phyloP scores from a whole-genome alignment of 30 jellyfish, hydroid and myxozoan species.

The Hydractinia symbiolongicarpus region DNA sequence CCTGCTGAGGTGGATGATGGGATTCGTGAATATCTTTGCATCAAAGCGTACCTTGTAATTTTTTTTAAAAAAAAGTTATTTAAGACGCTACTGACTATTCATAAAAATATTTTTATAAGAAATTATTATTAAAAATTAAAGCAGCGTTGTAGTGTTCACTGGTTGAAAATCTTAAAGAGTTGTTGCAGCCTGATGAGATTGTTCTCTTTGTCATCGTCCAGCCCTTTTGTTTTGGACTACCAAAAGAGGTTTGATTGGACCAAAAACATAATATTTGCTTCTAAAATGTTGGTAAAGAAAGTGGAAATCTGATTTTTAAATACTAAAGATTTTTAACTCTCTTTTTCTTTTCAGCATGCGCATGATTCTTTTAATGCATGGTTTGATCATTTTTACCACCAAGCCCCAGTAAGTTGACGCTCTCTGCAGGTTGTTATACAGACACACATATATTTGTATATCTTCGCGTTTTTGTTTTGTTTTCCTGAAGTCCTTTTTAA shows the following conservation, averaged over 20 bases:
- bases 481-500: too few species aligned
- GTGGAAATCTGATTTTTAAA: not conserved
- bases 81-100: not conserved
- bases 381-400: conserved; percentile 72
- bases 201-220: too few species aligned
- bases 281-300: not conserved
- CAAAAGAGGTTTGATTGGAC: too few species aligned
- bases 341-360: conserved; percentile 45
- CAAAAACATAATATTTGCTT: too few species aligned
- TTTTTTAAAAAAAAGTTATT: not conserved
- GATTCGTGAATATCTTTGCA: conserved; percentile 71
- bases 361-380: conserved; percentile 84
- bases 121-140: too few species aligned
- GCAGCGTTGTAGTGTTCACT: too few species aligned
- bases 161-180: too few species aligned
- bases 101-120: too few species aligned
- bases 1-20: conserved; percentile 80
- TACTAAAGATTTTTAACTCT: not conserved
- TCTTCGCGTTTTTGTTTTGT: too few species aligned
- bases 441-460: too few species aligned
- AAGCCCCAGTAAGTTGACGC: conserved; percentile 51
- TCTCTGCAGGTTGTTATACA: not conserved
- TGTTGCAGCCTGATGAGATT: too few species aligned
- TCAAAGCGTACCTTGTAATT: conserved; percentile 63
- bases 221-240: too few species aligned